These are phyloP conservation scores for Andrena dorsata DNA, from an alignment of 2,888 invertebrate species.

Conservation along the genomic window DNA sequence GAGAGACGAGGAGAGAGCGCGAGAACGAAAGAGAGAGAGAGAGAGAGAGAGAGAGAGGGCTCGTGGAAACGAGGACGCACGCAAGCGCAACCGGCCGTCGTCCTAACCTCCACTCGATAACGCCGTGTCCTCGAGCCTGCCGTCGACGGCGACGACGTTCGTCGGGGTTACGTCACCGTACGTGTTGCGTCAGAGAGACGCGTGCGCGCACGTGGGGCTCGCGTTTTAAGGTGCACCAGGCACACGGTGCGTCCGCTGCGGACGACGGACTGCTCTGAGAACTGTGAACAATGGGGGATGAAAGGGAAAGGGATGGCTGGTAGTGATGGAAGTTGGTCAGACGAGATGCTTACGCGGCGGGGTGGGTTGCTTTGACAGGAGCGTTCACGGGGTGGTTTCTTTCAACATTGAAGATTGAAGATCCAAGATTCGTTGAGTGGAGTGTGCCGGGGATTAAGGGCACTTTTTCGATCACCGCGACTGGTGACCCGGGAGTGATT, in stretches of 20 bases:
- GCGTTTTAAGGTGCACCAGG: constrained; percentile 2
- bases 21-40: too few species aligned
- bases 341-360: too few species aligned
- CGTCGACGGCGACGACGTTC: not conserved
- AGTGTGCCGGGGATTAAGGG: too few species aligned
- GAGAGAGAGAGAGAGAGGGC: too few species aligned
- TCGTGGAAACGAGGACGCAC: constrained; percentile 61
- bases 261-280: not conserved
- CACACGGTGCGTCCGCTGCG: not conserved
- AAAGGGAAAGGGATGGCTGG: constrained; percentile 6
- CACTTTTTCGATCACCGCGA: too few species aligned
- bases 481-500: too few species aligned
- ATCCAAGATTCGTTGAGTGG: too few species aligned
- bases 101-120: constrained; percentile 66
- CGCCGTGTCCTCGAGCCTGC: constrained; percentile 45
- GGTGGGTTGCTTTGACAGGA: too few species aligned
- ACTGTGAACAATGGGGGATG: not conserved
- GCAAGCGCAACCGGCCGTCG: constrained; percentile 67
- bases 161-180: constrained; percentile 20
- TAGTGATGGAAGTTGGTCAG: not conserved
- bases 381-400: too few species aligned
- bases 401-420: too few species aligned
- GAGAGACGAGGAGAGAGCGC: not conserved
- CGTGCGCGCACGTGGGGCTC: constrained; percentile 67
- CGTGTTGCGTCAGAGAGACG: constrained; percentile 71